Conservation (phyloP, 2,113 vertebrate species). For the Meles meles region DNA sequence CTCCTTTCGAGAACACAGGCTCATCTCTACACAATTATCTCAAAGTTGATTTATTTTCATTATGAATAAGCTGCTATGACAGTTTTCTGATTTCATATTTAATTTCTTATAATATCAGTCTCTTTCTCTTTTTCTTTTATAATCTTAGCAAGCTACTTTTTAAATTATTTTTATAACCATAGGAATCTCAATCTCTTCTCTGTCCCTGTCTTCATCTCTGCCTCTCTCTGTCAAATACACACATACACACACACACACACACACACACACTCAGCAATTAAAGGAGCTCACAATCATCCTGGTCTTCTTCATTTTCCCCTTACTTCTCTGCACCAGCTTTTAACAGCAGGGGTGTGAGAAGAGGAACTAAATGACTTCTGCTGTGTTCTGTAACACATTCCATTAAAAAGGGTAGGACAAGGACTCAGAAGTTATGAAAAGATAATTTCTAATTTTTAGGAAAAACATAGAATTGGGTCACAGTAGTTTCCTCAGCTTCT, state of each 20-base stretch:
- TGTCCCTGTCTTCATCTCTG: background rate
- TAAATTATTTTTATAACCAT: background rate
- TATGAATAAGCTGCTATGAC: background rate
- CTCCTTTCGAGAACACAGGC: background rate
- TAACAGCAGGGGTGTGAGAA: background rate
- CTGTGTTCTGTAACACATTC: slow-evolving; percentile 30
- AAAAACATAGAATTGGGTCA: slow-evolving; percentile 4
- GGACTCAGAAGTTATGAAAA: background rate
- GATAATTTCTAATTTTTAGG: background rate
- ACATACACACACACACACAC: background rate
- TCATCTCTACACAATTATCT: background rate
- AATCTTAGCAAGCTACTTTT: background rate
- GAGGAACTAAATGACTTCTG: background rate
- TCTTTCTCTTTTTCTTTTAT: background rate
- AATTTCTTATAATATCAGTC: background rate
- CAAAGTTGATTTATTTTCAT: background rate
- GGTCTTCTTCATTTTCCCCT: background rate
- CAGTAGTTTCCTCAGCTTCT: background rate
- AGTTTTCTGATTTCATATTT: background rate
- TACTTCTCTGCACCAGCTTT: background rate
- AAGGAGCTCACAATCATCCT: background rate
- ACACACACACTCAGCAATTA: background rate
- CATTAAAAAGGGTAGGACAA: background rate
- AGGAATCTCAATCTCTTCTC: background rate
- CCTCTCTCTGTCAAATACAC: background rate